Evolutionary conservation across 2,888 invertebrate species (phyloP).

Genomic region (Endomychus coccineus): DNA sequence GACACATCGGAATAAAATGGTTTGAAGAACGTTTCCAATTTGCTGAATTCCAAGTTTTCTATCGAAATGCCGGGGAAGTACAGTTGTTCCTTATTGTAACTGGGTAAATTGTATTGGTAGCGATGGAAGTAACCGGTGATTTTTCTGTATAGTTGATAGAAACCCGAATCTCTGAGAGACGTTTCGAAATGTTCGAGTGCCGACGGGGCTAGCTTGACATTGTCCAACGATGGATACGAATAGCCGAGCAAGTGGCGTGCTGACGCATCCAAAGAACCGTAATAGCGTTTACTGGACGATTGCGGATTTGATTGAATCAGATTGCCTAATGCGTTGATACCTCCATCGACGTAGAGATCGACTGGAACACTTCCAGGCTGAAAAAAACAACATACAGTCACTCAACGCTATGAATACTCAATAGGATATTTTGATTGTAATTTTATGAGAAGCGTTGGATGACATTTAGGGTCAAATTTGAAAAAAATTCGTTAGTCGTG

Average conservation of each 20-base stretch:
- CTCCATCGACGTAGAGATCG: conserved; percentile 44
- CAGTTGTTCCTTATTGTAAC: conserved; percentile 57
- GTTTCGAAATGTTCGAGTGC: conserved; percentile 59
- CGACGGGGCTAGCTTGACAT: conserved; percentile 51
- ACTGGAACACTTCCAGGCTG: conserved; percentile 4
- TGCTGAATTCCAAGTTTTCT: conserved; percentile 54
- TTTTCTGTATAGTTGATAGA: conserved; percentile 60
- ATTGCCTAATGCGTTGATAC: conserved; percentile 57
- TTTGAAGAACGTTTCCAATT: conserved; percentile 63
- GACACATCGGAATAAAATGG: conserved; percentile 55
- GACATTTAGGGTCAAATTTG: too few relatives aligned
- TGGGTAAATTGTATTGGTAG: conserved; percentile 52
- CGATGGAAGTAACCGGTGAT: conserved; percentile 51
- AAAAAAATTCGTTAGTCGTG: too few relatives aligned
- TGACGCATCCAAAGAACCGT: conserved; percentile 46
- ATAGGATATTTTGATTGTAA: too few relatives aligned
- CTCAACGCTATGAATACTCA: too few relatives aligned
- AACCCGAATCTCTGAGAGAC: conserved; percentile 59
- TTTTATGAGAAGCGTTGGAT: too few relatives aligned
- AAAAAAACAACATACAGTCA: too few relatives aligned
- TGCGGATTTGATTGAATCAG: conserved; percentile 58
- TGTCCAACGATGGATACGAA: conserved; percentile 31
- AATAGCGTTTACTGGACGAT: conserved; percentile 53
- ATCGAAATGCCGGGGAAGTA: conserved; percentile 54
- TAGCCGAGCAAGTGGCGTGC: conserved; percentile 55